Evolutionary conservation across 2,888 invertebrate species (phyloP), one percentile per base, ranked within the genome.

Genomic region (Eledone cirrhosa): DNA sequence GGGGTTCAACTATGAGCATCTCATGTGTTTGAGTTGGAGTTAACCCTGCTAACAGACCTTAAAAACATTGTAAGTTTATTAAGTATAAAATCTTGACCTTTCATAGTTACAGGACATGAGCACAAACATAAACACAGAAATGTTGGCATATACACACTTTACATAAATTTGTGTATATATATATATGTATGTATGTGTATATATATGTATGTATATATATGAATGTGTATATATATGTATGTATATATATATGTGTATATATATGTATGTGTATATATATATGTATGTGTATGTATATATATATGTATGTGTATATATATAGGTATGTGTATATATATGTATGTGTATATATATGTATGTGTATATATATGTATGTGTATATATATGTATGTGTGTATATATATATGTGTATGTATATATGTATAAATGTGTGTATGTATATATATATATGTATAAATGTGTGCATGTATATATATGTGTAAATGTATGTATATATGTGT

Each of bases 311-410:
- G 33, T 7, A 31, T 22, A 67, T 11, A 67, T 2, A 67, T 63
- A 7, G 24, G n/a, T 7, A 7, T n/a, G 7, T 2, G 29, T 16
- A 65, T 24, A 65, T 16, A 24, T 4, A 65, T 16, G 7, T 4
- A 65, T 24, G 29, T 2, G 31, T 4, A 67, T 67, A 67, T 67
- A 67, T 27, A 67, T 67, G 31, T 67, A 67, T 67, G 16, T 27
- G 31, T 67, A 67, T 67, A 67, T 67, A 67, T 67, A 67, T 67
- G 31, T 27, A 27, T 67, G 19, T 67, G 16, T 24, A 24, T 65
- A 24, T 24, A 24, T 65, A 24, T 65, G 29, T 65, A 24, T 65
- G 16, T 65, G 16, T 67, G 16, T 67, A n/a, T 67, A n/a, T 67
- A n/a, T 67, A 7, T 67, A 53, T 53, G n/a, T 53, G n/a, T 53